Evolutionary conservation across 2,888 invertebrate genomes (phyloP), one percentile per base, ranked within the genome.

Genomic region (Lacanobia wlatinum): DNA sequence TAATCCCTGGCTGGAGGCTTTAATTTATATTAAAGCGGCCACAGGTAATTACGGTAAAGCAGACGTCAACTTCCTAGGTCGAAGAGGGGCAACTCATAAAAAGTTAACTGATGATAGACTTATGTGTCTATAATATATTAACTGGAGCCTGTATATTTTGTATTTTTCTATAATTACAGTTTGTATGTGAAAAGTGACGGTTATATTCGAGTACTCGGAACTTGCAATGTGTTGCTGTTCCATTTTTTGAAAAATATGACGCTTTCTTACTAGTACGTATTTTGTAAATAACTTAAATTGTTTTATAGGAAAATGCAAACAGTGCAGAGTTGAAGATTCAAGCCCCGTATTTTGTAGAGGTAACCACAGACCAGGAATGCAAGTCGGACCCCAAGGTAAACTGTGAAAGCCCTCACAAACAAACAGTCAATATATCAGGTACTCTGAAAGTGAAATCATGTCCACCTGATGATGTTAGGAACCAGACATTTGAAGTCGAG

Each of bases 361-460:
- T 93, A 28, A 84, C 50, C 34, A 62, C 91, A 50, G 78, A 87
- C 34, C 93, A 92, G 10, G 84, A 91, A 70, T 93, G 94, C 74
- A 60, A 70, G 0, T 71, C 76, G 10, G 70, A 75, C 60, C 40
- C 56, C n/a, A 76, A 70, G 38, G 82, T 65, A 4, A 82, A 88
- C 50, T 94, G 94, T 71, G 58, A 79, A 50, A 83, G 87, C 34
- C 83, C 76, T 28, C 87, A 90, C 62, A 81, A 87, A n/a, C 60
- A 78, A 10, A 68, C 56, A 8, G 74, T 93, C 14, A 48, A 73
- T 1, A 90, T 94, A 48, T 80, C 82, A 8, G 93, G 87, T 0
- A 87, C 82, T 2, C 63, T 95, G 2, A 87, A 76, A 58, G 86
- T 93, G 1, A 87, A 67, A 50, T 78, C 84, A 7, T 94, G 95